phyloP scores from a whole-genome alignment of 1,140 invertebrate genomes.

The Camponotus vicinus region DNA sequence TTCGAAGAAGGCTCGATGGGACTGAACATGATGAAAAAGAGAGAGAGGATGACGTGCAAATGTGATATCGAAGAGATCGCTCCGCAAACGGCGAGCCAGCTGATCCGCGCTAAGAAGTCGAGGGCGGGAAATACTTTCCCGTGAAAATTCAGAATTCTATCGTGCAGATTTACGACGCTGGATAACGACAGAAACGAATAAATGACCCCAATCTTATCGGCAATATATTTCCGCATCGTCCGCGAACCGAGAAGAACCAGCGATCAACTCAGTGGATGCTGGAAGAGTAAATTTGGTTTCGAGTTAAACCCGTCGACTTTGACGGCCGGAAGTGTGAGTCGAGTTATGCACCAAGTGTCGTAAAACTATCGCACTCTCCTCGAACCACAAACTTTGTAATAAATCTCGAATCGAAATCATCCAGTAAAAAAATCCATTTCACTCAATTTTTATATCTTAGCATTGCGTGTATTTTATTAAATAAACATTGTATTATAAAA shows the following conservation, averaged over 20 bases:
- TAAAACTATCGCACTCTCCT: not conserved
- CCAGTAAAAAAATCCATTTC: not conserved
- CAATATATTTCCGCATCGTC: not conserved
- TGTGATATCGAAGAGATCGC: constrained; percentile 25
- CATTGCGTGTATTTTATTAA: not conserved
- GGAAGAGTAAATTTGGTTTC: constrained; percentile 35
- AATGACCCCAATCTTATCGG: constrained; percentile 47
- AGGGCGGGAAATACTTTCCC: constrained; percentile 16
- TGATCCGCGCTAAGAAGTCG: constrained; percentile 58
- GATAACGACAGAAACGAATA: constrained; percentile 48
- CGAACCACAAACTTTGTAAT: not conserved
- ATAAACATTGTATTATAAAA: not conserved
- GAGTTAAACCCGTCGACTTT: not conserved
- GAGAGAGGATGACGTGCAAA: not conserved
- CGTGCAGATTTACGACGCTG: constrained; percentile 36
- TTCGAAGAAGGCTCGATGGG: constrained; percentile 7
- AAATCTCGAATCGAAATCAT: not conserved
- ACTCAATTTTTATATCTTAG: not conserved
- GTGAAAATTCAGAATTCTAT: not conserved
- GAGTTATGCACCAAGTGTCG: not conserved
- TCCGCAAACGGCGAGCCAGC: constrained; percentile 23
- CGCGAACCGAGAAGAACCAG: constrained; percentile 22
- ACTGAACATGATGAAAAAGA: constrained; percentile 4
- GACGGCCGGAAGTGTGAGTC: constrained; percentile 2
- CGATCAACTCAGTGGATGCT: constrained; percentile 33